These are phyloP conservation scores for Aphrocallistes beatrix DNA, from an alignment of 37 sponge, comb jelly and placozoan species.

Conservation along the genomic window DNA sequence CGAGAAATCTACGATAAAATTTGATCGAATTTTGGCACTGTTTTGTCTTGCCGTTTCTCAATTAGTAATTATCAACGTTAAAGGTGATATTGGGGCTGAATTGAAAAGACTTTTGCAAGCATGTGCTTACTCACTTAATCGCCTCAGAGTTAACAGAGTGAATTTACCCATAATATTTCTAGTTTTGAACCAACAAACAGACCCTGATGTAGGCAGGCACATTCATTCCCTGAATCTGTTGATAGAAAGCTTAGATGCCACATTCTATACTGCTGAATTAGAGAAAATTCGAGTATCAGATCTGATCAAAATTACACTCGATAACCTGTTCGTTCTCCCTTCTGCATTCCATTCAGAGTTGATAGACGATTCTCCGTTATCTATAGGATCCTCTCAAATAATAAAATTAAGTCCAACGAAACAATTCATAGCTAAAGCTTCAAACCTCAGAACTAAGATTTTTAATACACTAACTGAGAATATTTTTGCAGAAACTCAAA, in stretches of 20 bases:
- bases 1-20: too few species aligned
- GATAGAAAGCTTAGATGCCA: neutral
- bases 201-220: neutral
- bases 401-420: too few species aligned
- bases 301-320: neutral
- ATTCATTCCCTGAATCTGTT: neutral
- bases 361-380: too few species aligned
- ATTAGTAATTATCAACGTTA: neutral
- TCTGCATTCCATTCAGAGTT: too few species aligned
- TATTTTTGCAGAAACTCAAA: too few species aligned
- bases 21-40: too few species aligned
- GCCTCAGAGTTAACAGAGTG: neutral
- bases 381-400: too few species aligned
- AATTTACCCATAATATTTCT: too few species aligned
- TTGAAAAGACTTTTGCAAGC: neutral
- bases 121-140: neutral
- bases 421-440: too few species aligned
- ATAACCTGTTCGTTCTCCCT: too few species aligned
- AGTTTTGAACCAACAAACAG: neutral
- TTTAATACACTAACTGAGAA: too few species aligned
- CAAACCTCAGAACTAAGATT: too few species aligned
- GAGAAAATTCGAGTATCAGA: neutral
- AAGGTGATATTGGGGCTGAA: neutral
- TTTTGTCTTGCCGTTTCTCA: neutral
- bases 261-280: neutral